Evolutionary conservation across 2,797 vertebrate genomes (phyloP), one percentile per base, ranked within the genome.

Genomic region (Oreonectes daqikongensis): DNA sequence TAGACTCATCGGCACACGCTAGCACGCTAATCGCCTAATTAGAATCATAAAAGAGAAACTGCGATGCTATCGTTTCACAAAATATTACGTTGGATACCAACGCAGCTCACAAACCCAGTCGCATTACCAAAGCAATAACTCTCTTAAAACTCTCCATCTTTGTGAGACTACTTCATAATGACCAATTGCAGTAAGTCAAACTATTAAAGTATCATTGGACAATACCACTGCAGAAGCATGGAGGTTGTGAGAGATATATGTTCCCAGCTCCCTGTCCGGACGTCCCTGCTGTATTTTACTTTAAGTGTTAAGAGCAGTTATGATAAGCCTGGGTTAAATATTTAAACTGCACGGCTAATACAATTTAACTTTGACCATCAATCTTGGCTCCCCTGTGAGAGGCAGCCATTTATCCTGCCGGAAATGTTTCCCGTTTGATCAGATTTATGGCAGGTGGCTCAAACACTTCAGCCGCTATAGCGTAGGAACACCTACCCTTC

Each of bases 241-340:
- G 57, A 42, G 64, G 63, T 30, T 55, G 42, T 30, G 9, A 28
- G 64, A 82, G 73, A 82, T 72, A 79, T 60, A 83, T 46, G 55
- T 44, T 70, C 26, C 30, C 66, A 75, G 30, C 59, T 55, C 89
- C 84, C 87, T 26, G 46, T 52, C 84, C 72, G 75, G 78, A 80
- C 85, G 57, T 77, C 86, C 66, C 40, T 83, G 88, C 83, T 88
- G 89, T 93, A 92, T 90, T 82, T 93, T 91, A 93, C 92, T 89
- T 92, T 92, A 92, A 95, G 93, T 91, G 94, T 93, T 90, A 93
- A 92, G 94, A 93, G 92, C 93, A 94, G 93, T 96, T 95, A 94
- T 94, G 94, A 94, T 95, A 94, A 96, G 94, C 88, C 90, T 81
- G 89, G 84, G 92, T 95, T 95, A 95, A 95, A 95, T 94, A 92